Base-by-base conservation (phyloP, 2,797 vertebrate species). In the Falco columbarius region DNA sequence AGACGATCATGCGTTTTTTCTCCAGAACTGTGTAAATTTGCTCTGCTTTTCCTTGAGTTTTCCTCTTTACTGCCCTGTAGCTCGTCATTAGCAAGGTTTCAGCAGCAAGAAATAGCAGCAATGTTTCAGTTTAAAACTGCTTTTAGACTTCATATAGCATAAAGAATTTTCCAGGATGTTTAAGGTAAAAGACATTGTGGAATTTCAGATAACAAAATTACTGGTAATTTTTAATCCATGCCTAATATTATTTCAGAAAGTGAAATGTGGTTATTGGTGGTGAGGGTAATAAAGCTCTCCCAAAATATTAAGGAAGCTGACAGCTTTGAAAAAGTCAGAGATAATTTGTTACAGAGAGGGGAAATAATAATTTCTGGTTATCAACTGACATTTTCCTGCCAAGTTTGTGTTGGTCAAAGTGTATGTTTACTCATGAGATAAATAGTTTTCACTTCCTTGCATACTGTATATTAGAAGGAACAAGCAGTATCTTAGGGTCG, bases 351-450 rank as follows among this genome's bases (percentile, higher is more conserved):
- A 24, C 34, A 83, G 68, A 83, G 46, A 65, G 20, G 81, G 16
- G 84, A 86, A 77, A 89, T 32, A 84, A 22, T 62, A 24, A 95
- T 90, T 97, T 94, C 80, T 95, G 38, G 20, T 84, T 84, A 49
- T 65, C 81, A 86, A 29, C 38, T 87, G 92, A 40, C 54, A 40
- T 51, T 71, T 75, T 55, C 59, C 56, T 75, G 49, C 63, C 70
- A 47, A 38, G 75, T 80, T 86, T 47, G 36, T 55, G 11, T 77
- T 65, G 89, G 42, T 86, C 87, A 75, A 84, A 95, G 83, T 74
- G 68, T 87, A 59, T 4, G 1, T 79, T 95, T 96, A 70, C 75
- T 75, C 68, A 66, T 23, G 62, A 86, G 81, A 58, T 76, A 86
- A 85, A 54, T 34, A 65, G 29, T 54, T 90, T 46, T 82, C 74